These are phyloP conservation scores for Pseudochirops corinnae DNA, from an alignment of 2,797 vertebrate genomes.

Conservation along the genomic window DNA sequence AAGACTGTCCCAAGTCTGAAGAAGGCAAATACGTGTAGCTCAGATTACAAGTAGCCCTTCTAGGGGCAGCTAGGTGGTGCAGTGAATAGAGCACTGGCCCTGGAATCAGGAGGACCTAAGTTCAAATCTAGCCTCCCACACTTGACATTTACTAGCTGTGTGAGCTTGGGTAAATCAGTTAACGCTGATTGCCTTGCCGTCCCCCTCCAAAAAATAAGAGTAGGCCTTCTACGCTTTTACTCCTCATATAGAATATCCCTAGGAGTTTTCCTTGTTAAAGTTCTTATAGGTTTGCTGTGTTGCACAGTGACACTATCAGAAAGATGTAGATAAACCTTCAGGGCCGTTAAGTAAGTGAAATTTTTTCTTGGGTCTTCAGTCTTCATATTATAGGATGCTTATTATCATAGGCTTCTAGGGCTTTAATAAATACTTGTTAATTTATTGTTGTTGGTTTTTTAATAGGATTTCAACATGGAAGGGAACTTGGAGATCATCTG, in stretches of 20 bases:
- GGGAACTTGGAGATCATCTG: neutral
- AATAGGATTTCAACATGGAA: neutral
- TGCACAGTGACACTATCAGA: neutral
- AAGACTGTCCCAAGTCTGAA: neutral
- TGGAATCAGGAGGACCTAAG: too few relatives aligned
- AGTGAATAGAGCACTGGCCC: too few relatives aligned
- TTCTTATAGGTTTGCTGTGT: neutral
- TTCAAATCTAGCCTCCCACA: too few relatives aligned
- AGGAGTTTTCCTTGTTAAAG: neutral
- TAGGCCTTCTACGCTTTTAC: neutral
- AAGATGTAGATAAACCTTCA: neutral
- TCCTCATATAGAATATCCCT: neutral
- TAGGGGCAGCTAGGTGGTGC: too few relatives aligned
- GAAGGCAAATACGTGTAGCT: neutral
- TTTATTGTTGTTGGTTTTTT: neutral
- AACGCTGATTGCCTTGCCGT: too few relatives aligned
- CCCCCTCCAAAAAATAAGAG: neutral
- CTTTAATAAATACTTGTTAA: neutral
- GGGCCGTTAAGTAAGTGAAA: neutral
- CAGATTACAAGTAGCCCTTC: neutral
- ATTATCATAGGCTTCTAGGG: neutral
- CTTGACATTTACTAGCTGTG: too few relatives aligned
- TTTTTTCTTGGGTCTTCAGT: neutral
- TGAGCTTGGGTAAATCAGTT: too few relatives aligned
- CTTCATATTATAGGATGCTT: neutral